Evolutionary conservation across 2,888 invertebrate genomes (phyloP), one percentile per base, ranked within the genome.

Genomic region (Eupithecia inturbata): DNA sequence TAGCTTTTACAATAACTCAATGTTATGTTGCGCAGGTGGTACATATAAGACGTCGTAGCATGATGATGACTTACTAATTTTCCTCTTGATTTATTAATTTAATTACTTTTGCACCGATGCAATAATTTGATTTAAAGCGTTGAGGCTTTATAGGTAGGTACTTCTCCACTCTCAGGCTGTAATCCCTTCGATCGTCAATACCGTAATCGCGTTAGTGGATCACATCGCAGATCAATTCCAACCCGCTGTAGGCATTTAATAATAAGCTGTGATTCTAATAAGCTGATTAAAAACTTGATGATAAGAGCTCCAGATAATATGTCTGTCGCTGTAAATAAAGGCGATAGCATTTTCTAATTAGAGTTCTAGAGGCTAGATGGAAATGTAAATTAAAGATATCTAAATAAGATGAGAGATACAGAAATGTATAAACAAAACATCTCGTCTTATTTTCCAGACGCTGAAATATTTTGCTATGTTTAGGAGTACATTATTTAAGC

Each of bases 181-280:
- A 72, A 73, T 73, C n/a, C 63, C 49, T 62, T 69, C 66, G 49
- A 64, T 72, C 64, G 45, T 45, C 68, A 41, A 67, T 67, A 64
- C 57, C 62, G 68, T 75, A 75, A 70, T 72, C 68, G 63, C 68
- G 45, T 75, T 71, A 67, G 36, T 64, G 36, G 22, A 39, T 66
- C 36, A 36, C 36, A n/a, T 36, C 33, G 31, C 22, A 22, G 67
- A 63, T 72, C 60, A 31, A 72, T 75, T 72, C 41, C 69, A 70
- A 66, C 66, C 53, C 67, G 66, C 68, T 71, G 71, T 45, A 53
- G 45, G 68, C 60, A 57, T 39, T 66, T 75, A 68, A 28, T 49
- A 53, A 57, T 63, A 68, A n/a, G 57, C 57, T 63, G 63, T 66
- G 67, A 39, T 26, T 39, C 26, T 62, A 3, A 45, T 71, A 64